phyloP scores from a whole-genome alignment of 2,888 invertebrate species.

The Phortica magna region DNA sequence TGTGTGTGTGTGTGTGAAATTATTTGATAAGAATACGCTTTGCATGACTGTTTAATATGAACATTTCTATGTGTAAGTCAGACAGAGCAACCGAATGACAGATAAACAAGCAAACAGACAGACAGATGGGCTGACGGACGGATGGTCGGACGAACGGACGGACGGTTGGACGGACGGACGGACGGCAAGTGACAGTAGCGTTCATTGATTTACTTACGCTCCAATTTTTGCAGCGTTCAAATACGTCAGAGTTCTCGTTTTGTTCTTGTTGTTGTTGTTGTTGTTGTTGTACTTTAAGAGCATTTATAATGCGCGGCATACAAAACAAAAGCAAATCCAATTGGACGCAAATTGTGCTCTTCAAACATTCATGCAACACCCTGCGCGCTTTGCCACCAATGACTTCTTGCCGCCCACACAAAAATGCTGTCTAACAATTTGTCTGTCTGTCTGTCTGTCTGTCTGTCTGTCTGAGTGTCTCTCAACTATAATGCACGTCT shows the following conservation, averaged over 20 bases:
- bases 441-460: neutral
- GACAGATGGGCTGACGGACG: too few relatives aligned
- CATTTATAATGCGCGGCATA: neutral
- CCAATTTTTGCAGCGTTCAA: constrained; percentile 13
- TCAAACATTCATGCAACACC: too few relatives aligned
- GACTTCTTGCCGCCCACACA: neutral
- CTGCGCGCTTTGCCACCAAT: neutral
- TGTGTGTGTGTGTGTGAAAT: constrained; percentile 16
- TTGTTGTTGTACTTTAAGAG: neutral
- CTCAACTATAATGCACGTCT: neutral
- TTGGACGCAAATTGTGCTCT: neutral
- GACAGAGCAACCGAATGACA: constrained; percentile 13
- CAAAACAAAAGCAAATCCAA: constrained; percentile 12
- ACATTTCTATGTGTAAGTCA: constrained; percentile 34
- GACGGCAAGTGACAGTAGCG: constrained; percentile 4
- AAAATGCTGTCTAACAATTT: neutral
- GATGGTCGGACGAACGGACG: neutral
- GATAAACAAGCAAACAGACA: neutral
- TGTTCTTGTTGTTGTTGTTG: neutral
- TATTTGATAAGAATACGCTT: neutral
- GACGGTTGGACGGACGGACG: neutral
- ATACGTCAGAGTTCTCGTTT: constrained; percentile 29
- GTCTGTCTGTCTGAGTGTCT: constrained; percentile 18
- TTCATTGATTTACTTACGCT: constrained; percentile 32
- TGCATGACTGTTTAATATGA: neutral